Percentiles rank a stretch among this genome's conserved stretches.
These are phyloP conservation scores for Physella acuta DNA, from an alignment of 1,140 invertebrate genomes.

Conservation along the genomic window DNA sequence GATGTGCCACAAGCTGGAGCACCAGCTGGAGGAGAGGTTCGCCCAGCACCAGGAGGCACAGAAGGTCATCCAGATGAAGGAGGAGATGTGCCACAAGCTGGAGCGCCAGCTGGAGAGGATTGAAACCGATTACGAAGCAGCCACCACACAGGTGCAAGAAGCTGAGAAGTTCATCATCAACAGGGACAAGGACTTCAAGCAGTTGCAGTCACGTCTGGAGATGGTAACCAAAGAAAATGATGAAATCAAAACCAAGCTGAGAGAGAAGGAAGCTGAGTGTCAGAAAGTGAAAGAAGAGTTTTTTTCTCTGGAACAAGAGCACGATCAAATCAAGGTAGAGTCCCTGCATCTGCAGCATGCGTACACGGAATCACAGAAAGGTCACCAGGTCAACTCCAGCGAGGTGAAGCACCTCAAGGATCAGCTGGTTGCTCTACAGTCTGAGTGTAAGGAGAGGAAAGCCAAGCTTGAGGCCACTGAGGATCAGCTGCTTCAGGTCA, in stretches of 20 bases:
- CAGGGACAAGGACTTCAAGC: not conserved
- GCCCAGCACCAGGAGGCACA: constrained; percentile 12
- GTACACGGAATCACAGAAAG: not conserved
- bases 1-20: constrained; percentile 17
- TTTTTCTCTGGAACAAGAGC: not conserved
- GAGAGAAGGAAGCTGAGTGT: constrained; percentile 21
- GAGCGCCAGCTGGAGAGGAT: not conserved
- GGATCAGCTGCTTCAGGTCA: not conserved
- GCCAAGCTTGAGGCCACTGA: not conserved
- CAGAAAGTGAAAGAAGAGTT: constrained; percentile 12
- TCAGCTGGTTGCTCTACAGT: not conserved
- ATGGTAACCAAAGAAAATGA: constrained; percentile 27
- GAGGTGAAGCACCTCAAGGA: not conserved
- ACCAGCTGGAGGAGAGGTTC: constrained; percentile 19
- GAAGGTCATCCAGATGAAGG: constrained; percentile 4
- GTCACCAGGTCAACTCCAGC: not conserved
- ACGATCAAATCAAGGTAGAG: not conserved
- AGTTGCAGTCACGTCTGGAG: constrained; percentile 28
- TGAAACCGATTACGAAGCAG: constrained; percentile 10
- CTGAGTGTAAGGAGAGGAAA: not conserved
- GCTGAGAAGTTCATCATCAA: constrained; percentile 1
- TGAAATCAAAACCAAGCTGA: constrained; percentile 22
- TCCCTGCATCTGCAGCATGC: not conserved
- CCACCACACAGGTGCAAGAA: not conserved
- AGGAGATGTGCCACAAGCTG: not conserved